Conservation (phyloP, 2,888 invertebrate genomes). For the Branchinecta sandiegonensis region DNA sequence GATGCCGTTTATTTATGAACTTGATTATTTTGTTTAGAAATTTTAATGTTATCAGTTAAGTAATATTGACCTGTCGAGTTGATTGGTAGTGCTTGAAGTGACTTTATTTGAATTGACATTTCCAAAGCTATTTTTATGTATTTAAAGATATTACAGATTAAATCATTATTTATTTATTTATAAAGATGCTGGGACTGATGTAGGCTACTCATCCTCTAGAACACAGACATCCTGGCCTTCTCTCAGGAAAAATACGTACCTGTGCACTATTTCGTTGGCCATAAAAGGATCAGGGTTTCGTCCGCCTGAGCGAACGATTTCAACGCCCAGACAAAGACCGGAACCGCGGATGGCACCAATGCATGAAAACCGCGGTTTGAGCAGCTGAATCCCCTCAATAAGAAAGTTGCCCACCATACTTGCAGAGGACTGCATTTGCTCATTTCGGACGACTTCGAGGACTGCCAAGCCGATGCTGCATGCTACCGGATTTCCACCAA, state of each 20-base stretch:
- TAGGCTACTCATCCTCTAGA: too few species aligned
- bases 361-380: constrained; percentile 30
- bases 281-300: constrained; percentile 16
- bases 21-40: too few species aligned
- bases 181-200: too few species aligned
- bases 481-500: constrained; percentile 43
- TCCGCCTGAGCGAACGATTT: constrained; percentile 37
- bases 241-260: neutral
- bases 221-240: too few species aligned
- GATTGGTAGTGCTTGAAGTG: too few species aligned
- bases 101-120: too few species aligned
- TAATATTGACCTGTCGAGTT: too few species aligned
- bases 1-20: too few species aligned
- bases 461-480: constrained; percentile 43
- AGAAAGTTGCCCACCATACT: constrained; percentile 39
- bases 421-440: constrained; percentile 36
- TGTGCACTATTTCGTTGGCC: constrained; percentile 3
- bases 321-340: constrained; percentile 45
- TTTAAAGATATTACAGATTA: too few species aligned
- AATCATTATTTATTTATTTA: too few species aligned
- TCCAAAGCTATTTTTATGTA: too few species aligned
- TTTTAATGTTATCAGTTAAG: too few species aligned
- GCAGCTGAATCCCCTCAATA: constrained; percentile 35
- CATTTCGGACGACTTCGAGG: constrained; percentile 39
- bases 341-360: constrained; percentile 45